Conservation (phyloP, 2,113 vertebrate genomes). For the Collichthys lucidus region DNA sequence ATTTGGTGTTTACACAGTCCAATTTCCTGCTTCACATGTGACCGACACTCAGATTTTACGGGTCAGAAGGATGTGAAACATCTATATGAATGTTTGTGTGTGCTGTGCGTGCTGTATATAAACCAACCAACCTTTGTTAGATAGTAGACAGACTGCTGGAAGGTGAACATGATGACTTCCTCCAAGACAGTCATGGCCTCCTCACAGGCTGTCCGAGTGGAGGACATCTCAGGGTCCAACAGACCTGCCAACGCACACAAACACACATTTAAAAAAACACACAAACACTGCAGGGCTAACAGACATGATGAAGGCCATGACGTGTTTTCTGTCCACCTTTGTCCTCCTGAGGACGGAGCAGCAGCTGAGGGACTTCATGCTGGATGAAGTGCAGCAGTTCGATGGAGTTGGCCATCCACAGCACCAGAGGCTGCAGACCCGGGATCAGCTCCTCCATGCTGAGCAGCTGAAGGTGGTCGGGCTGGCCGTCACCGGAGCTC, state of each 20-base stretch:
- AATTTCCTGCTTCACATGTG: slow-evolving; percentile 68
- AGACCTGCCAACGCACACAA: slow-evolving; percentile 58
- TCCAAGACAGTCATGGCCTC: slow-evolving; percentile 87
- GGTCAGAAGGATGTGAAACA: slow-evolving; percentile 3
- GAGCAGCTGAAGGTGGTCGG: slow-evolving; percentile 48
- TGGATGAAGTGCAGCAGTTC: slow-evolving; percentile 87
- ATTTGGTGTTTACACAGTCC: slow-evolving; percentile 59
- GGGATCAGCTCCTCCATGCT: slow-evolving; percentile 75
- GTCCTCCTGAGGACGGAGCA: slow-evolving; percentile 56
- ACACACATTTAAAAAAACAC: slow-evolving; percentile 11
- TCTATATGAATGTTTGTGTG: not conserved
- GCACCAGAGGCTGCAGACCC: slow-evolving; percentile 79
- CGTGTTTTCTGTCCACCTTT: slow-evolving; percentile 37
- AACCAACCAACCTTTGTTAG: slow-evolving; percentile 84
- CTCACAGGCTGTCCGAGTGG: slow-evolving; percentile 81
- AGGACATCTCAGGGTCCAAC: slow-evolving; percentile 73
- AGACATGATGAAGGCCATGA: not conserved
- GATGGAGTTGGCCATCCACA: slow-evolving; percentile 88
- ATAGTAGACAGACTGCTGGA: slow-evolving; percentile 88
- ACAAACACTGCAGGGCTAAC: not conserved
- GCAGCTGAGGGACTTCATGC: slow-evolving; percentile 82
- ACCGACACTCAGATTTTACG: slow-evolving; percentile 14
- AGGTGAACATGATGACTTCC: slow-evolving; percentile 89
- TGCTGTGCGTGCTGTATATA: not conserved
- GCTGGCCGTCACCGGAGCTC: slow-evolving; percentile 30